Conservation (phyloP, 2,113 vertebrate species). For the Crocuta crocuta region DNA sequence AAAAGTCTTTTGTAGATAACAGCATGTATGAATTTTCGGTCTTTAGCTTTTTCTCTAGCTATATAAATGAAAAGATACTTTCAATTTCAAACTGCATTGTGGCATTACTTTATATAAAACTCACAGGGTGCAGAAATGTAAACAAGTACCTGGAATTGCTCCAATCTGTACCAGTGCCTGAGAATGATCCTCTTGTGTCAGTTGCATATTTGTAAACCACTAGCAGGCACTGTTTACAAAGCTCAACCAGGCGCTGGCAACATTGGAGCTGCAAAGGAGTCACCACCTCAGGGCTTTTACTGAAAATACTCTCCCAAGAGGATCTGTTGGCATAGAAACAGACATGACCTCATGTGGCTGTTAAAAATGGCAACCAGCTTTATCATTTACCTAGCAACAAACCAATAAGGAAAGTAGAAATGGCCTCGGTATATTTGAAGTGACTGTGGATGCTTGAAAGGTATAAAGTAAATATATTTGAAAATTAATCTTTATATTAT, state of each 20-base stretch:
- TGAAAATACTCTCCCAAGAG: slow-evolving; percentile 96
- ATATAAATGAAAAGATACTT: neutral
- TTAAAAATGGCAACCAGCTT: slow-evolving; percentile 74
- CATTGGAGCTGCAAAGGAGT: slow-evolving; percentile 94
- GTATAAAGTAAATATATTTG: slow-evolving; percentile 63
- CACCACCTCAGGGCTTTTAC: slow-evolving; percentile 93
- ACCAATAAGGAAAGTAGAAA: slow-evolving; percentile 68
- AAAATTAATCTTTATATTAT: slow-evolving; percentile 74
- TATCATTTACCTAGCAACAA: slow-evolving; percentile 73
- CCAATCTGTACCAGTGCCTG: slow-evolving; percentile 92
- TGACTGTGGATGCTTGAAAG: slow-evolving; percentile 56
- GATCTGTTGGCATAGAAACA: slow-evolving; percentile 88
- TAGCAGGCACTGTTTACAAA: slow-evolving; percentile 96
- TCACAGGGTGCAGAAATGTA: neutral
- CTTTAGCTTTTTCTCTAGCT: neutral
- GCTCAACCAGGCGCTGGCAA: slow-evolving; percentile 96
- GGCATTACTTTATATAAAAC: neutral
- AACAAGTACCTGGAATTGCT: slow-evolving; percentile 93
- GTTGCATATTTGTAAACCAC: slow-evolving; percentile 97
- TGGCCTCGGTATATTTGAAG: slow-evolving; percentile 43
- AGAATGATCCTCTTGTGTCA: slow-evolving; percentile 92
- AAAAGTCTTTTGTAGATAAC: neutral
- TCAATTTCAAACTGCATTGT: neutral
- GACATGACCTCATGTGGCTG: slow-evolving; percentile 69
- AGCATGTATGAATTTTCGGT: neutral